A percentile compares a stretch with the other conserved stretches of the same genome.
Evolutionary conservation across 2,797 vertebrate species (phyloP).

Genomic region (Glossophaga mutica): DNA sequence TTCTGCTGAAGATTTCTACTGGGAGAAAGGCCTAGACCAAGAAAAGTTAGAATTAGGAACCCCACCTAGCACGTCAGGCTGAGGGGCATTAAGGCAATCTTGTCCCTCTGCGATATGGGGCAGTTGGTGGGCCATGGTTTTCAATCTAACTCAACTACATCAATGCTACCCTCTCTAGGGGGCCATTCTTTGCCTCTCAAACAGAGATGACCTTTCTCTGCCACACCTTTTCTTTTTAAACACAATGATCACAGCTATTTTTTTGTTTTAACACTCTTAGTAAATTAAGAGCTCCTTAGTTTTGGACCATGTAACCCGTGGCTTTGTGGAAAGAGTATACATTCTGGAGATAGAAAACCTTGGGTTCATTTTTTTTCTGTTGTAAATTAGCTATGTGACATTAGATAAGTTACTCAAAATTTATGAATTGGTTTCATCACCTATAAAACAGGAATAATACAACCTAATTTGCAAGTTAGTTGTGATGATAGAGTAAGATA

Average conservation of each 20-base stretch:
- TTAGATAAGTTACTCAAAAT: neutral
- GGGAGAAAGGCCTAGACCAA: neutral
- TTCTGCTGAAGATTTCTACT: neutral
- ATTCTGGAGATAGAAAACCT: neutral
- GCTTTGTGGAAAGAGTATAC: neutral
- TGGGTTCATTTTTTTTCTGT: neutral
- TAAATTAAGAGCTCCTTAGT: neutral
- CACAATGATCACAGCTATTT: neutral
- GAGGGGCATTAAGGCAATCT: neutral
- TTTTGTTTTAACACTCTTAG: neutral
- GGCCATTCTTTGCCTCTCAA: neutral
- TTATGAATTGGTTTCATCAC: slow-evolving; percentile 46
- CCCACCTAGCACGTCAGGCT: neutral
- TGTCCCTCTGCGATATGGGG: neutral
- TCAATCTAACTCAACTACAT: neutral
- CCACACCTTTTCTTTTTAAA: neutral
- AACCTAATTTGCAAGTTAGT: slow-evolving; percentile 2
- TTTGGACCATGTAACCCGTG: neutral
- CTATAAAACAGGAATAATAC: neutral
- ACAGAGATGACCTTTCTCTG: neutral
- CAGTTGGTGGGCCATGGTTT: neutral
- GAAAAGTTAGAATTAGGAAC: neutral
- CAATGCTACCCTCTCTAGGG: neutral
- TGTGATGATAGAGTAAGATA: neutral
- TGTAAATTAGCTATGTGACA: neutral